Base-by-base conservation (phyloP, 2,797 vertebrate species). In the Liparis tanakae region DNA sequence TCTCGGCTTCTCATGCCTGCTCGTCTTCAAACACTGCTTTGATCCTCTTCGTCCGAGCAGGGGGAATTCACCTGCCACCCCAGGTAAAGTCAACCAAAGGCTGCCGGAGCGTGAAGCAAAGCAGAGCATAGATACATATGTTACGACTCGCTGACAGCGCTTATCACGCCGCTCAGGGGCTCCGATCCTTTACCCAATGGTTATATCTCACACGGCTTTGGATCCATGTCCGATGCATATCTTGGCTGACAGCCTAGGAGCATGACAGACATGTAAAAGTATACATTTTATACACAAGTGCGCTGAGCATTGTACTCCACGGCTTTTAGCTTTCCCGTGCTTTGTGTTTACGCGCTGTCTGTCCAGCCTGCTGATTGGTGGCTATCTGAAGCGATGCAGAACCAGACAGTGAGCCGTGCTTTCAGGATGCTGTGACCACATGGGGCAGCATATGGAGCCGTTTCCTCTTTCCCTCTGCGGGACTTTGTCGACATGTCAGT, bases 141-240 rank as follows among this genome's bases (percentile, higher is more conserved):
- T 92, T 87, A 91, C 74, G 85, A 89, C 79, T 83, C 80, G 62
- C 74, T 89, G 89, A 91, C 89, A 85, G 88, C 86, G 91, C 91
- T 93, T 92, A 92, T 93, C 93, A 91, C 79, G 85, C 87, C 68
- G 89, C 89, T 92, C 87, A 89, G 88, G 89, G 87, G 82, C 88
- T 89, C 84, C 81, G 74, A 86, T 89, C 82, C 84, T 88, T 89
- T 89, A 83, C 89, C 87, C 90, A 85, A 83, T 88, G 87, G 86
- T 87, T 88, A 88, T 89, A 89, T 92, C 91, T 88, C 88, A 82
- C 83, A 78, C 87, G 51, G 84, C 79, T 76, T 82, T 82, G 86
- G 85, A 88, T 92, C 84, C 87, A 76, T 91, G 89, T 92, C 91
- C 63, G 89, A 91, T 92, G 85, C 82, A 85, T 92, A 93, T 93